Percentiles rank a stretch among this genome's conserved stretches.
Evolutionary conservation across 2,888 invertebrate species (phyloP).

Genomic region (Nephrotoma guestfalica): DNA sequence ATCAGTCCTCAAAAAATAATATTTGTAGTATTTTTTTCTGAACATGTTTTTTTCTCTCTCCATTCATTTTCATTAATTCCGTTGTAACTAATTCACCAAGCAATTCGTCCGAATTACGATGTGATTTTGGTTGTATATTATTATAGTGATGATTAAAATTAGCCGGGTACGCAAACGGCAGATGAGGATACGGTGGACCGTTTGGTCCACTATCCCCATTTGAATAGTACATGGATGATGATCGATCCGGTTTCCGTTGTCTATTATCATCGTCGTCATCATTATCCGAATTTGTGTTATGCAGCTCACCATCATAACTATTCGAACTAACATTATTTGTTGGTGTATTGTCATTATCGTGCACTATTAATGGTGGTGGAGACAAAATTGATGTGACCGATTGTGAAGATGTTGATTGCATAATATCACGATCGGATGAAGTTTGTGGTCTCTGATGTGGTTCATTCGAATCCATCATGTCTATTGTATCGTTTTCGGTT

Average conservation of each 20-base stretch:
- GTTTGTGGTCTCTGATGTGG: slow-evolving; percentile 17
- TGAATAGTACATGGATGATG: not conserved
- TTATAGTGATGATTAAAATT: slow-evolving; percentile 4
- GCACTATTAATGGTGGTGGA: slow-evolving; percentile 6
- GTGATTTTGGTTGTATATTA: not conserved
- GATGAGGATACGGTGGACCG: not conserved
- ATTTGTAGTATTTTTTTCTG: slow-evolving; percentile 31
- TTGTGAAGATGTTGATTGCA: not conserved
- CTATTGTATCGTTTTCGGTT: not conserved
- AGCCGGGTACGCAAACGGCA: not conserved
- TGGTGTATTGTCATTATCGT: not conserved
- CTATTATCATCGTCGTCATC: not conserved
- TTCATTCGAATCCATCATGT: slow-evolving; percentile 6
- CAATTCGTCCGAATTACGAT: slow-evolving; percentile 27
- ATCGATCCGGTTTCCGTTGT: not conserved
- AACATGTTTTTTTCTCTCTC: slow-evolving; percentile 28
- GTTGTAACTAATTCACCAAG: slow-evolving; percentile 31
- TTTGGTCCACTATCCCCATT: not conserved
- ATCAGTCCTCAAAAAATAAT: slow-evolving; percentile 30
- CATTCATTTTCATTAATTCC: slow-evolving; percentile 30
- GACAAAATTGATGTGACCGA: slow-evolving; percentile 8
- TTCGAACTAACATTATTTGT: slow-evolving; percentile 1
- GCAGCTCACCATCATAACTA: not conserved
- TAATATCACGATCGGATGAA: slow-evolving; percentile 15
- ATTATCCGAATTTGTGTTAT: not conserved